Conservation (phyloP, 2,113 vertebrate genomes). For the Ctenomys sociabilis region DNA sequence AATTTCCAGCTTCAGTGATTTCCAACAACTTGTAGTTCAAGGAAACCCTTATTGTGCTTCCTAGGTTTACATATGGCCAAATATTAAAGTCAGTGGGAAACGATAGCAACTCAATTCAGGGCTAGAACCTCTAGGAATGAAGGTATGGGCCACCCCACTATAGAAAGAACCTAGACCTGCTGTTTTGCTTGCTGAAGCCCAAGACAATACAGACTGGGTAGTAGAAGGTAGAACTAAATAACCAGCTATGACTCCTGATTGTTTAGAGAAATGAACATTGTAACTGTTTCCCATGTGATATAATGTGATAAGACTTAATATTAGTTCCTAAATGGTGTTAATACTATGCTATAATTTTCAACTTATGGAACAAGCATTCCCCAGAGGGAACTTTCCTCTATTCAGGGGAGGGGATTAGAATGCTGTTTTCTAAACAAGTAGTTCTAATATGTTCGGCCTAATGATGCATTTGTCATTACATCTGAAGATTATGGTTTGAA, state of each 20-base stretch:
- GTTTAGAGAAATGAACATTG: not conserved
- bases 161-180: not conserved
- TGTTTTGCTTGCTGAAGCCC: not conserved
- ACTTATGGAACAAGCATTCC: not conserved
- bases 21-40: not conserved
- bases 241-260: not conserved
- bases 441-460: not conserved
- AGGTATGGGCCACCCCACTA: not conserved
- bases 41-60: not conserved
- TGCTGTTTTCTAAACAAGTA: not conserved
- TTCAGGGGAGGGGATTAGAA: not conserved
- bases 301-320: not conserved
- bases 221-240: not conserved
- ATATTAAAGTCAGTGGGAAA: not conserved
- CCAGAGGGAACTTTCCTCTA: not conserved
- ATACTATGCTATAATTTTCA: not conserved
- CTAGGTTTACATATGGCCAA: not conserved
- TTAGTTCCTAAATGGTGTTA: not conserved
- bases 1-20: too few species aligned
- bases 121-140: not conserved
- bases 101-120: not conserved
- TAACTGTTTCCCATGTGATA: not conserved
- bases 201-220: not conserved
- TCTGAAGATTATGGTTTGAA: not conserved
- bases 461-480: not conserved